Conservation (phyloP, 2,797 vertebrate genomes). For the Dicrostonyx torquatus region DNA sequence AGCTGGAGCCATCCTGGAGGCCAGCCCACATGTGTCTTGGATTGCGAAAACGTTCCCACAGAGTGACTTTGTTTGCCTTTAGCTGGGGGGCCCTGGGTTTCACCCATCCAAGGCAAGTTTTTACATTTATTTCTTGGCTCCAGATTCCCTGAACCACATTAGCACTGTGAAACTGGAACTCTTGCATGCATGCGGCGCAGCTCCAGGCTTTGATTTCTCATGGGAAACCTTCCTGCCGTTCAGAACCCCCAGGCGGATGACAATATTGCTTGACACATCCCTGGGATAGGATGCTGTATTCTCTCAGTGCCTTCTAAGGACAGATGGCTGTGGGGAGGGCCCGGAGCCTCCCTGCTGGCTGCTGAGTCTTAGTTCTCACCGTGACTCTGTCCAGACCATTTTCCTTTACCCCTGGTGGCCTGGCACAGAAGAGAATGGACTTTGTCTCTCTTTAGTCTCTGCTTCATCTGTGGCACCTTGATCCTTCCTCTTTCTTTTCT, state of each 20-base stretch:
- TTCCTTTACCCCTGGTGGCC: not conserved
- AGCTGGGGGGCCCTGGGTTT: conserved; percentile 27
- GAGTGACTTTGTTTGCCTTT: conserved; percentile 61
- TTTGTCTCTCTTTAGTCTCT: not conserved
- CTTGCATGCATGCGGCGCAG: not conserved
- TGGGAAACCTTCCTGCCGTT: conserved; percentile 58
- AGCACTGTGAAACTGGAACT: conserved; percentile 3
- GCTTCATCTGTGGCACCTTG: not conserved
- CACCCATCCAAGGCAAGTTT: conserved; percentile 40
- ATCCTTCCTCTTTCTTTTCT: not conserved
- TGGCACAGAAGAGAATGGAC: not conserved
- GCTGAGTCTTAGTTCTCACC: not conserved
- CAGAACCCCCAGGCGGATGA: conserved; percentile 44
- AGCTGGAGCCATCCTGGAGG: not conserved
- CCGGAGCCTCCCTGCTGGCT: not conserved
- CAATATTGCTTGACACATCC: conserved; percentile 25
- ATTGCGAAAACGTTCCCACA: conserved; percentile 63
- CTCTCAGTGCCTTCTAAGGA: not conserved
- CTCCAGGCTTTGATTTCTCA: conserved; percentile 73
- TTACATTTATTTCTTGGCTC: conserved; percentile 69
- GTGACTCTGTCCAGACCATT: fast-evolving
- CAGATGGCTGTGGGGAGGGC: not conserved
- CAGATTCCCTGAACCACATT: conserved; percentile 5
- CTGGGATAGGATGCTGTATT: not conserved
- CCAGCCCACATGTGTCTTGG: not conserved